A percentile compares a stretch with the other conserved stretches of the same genome.
Evolutionary conservation across 64 coral and sea anemone species (phyloP).

Genomic region (Dendronephthya gigantea): DNA sequence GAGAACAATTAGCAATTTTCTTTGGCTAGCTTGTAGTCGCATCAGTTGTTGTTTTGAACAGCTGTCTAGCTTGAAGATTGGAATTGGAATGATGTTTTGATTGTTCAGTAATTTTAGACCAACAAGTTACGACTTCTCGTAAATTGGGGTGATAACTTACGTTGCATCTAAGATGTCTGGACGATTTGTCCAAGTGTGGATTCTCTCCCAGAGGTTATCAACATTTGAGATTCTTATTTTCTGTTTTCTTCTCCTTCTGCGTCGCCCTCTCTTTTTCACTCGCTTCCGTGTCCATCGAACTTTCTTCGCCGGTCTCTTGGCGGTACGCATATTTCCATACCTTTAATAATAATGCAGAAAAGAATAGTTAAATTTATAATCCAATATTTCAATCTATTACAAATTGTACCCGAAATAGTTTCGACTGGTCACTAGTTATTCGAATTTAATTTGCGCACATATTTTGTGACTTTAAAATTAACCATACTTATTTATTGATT

Average conservation of each 20-base stretch:
- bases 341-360: not conserved
- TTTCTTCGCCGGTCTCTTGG: not conserved
- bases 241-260: not conserved
- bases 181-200: not conserved
- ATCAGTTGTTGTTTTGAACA: no score
- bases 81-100: not conserved
- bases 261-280: not conserved
- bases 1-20: no score
- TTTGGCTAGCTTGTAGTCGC: no score
- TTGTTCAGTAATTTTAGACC: not conserved
- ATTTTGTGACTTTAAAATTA: no score
- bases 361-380: not conserved
- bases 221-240: not conserved
- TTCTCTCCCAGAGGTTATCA: not conserved
- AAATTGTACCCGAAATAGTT: no score
- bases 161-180: not conserved
- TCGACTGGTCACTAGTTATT: no score
- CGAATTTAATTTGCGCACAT: no score
- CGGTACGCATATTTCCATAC: not conserved
- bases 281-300: not conserved
- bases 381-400: no score
- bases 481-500: no score
- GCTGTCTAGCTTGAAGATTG: not conserved
- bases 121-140: not conserved
- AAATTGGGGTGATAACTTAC: not conserved